A percentile compares a stretch with the other conserved stretches of the same genome.
Evolutionary conservation across 2,113 vertebrate species (phyloP).

Genomic region (Mastomys coucha): DNA sequence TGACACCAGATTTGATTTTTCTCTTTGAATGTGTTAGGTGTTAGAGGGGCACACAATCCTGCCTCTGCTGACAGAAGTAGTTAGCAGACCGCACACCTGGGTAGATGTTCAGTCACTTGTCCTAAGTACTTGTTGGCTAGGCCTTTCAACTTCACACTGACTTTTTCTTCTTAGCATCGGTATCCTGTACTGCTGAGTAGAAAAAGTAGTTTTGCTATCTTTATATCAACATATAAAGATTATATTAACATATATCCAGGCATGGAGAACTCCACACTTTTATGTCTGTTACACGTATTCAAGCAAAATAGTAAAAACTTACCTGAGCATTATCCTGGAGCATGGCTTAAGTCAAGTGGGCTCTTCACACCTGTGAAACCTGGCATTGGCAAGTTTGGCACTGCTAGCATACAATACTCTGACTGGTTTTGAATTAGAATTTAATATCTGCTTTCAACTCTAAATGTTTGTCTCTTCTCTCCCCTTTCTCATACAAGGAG

Average conservation of each 20-base stretch:
- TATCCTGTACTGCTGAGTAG: not conserved
- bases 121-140: not conserved
- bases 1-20: not conserved
- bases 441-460: conserved; percentile 24
- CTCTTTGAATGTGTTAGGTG: not conserved
- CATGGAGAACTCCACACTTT: not conserved
- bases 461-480: not conserved
- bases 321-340: not conserved
- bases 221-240: not conserved
- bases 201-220: not conserved
- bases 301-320: not conserved
- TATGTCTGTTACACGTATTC: not conserved
- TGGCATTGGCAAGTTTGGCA: not conserved
- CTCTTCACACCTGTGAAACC: not conserved
- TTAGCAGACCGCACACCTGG: not conserved
- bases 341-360: conserved; percentile 21
- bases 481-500: not conserved
- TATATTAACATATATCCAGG: not conserved
- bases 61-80: conserved; percentile 17
- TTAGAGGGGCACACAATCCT: not conserved
- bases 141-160: not conserved
- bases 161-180: not conserved
- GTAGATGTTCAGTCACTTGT: conserved; percentile 56
- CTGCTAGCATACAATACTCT: not conserved
- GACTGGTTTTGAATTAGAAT: conserved; percentile 26